Evolutionary conservation across 2,113 vertebrate genomes (phyloP), one percentile per base, ranked within the genome.

Genomic region (Perccottus glenii): DNA sequence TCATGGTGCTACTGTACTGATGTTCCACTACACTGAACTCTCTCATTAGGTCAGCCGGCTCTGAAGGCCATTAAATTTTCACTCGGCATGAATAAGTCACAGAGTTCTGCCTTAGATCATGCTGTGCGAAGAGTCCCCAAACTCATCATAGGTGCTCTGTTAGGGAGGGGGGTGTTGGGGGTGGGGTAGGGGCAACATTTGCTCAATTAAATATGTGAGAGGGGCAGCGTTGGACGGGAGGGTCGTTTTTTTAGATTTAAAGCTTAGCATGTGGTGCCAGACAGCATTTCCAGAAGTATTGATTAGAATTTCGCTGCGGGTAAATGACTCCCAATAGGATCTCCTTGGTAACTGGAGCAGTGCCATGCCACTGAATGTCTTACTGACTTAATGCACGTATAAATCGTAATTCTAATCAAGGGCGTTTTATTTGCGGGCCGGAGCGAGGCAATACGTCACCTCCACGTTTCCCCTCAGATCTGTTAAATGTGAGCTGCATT

Each of bases 401-500:
- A 94, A 94, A 94, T 94, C 87, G 82, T 77, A 84, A 73, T 92
- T 92, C 87, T 89, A 85, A 86, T 94, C 68, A 87, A 89, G 70
- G 62, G 79, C 15, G 55, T 90, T 89, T 89, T 93, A 87, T 94
- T 92, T 82, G 88, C 61, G 49, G 72, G 57, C 70, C 64, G 33
- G 55, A 75, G 87, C 46, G 50, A 82, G 63, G 79, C 86, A 70
- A 90, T 93, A 90, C 91, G 78, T 93, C 85, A 88, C 63, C 70
- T 76, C 49, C 78, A 71, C 64, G 69, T 81, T 85, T 73, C 56
- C 60, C 80, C 78, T 89, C 87, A 84, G 36, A 84, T 77, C 75
- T 68, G 77, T 83, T 78, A 80, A 85, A 80, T 84, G 58, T 75
- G 50, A 76, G 53, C 60, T 40, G 68, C 76, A 66, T 51, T 73